phyloP scores from a whole-genome alignment of 2,888 invertebrate genomes.

The Cantharis rufa region DNA sequence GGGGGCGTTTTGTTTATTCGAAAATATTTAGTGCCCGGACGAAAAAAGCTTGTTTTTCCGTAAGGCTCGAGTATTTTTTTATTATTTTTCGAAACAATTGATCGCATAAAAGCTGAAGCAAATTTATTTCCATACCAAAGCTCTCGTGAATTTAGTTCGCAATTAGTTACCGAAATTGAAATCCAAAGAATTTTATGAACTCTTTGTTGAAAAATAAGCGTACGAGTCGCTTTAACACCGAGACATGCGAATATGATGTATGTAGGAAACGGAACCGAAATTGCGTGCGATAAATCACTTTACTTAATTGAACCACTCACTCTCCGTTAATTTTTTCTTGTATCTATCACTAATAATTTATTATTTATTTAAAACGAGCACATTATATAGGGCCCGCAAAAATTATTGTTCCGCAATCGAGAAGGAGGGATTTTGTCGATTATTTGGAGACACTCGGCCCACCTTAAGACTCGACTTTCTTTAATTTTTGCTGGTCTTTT shows the following conservation, averaged over 20 bases:
- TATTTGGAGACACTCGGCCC: neutral
- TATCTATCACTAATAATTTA: neutral
- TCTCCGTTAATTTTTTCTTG: neutral
- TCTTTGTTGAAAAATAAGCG: neutral
- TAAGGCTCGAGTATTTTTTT: neutral
- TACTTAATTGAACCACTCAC: neutral
- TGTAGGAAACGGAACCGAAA: neutral
- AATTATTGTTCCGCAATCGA: neutral
- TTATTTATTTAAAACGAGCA: neutral
- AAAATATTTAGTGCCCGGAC: neutral
- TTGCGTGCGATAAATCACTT: neutral
- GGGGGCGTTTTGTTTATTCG: neutral
- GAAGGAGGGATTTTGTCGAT: neutral
- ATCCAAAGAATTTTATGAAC: neutral
- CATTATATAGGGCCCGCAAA: too few relatives aligned
- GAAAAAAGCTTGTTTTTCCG: neutral
- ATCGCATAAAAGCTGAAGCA: too few relatives aligned
- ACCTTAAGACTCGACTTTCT: neutral
- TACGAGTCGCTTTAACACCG: neutral
- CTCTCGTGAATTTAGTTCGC: neutral
- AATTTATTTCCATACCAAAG: neutral
- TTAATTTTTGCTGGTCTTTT: neutral
- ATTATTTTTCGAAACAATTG: neutral
- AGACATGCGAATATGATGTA: neutral
- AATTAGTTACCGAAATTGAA: neutral